These are phyloP conservation scores for Theodoxus fluviatilis DNA, from an alignment of 2,888 invertebrate genomes.

Conservation along the genomic window DNA sequence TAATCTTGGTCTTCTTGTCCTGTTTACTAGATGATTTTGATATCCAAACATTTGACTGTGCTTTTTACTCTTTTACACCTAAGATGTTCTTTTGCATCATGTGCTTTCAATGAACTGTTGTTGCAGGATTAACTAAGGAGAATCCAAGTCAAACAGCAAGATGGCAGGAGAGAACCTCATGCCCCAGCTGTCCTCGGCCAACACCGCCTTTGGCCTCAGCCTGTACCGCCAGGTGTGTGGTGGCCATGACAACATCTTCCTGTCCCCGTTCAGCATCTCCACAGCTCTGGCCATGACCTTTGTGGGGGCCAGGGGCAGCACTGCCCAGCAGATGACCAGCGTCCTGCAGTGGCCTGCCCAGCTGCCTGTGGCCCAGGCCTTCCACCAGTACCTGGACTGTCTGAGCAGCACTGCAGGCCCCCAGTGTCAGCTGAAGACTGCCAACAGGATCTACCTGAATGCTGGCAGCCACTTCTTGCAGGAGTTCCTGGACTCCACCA, in stretches of 20 bases:
- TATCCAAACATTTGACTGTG: too few species aligned
- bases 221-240: constrained; percentile 25
- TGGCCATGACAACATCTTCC: constrained; percentile 47
- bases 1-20: too few species aligned
- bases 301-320: constrained; percentile 62
- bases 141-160: too few species aligned
- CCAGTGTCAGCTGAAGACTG: constrained; percentile 45
- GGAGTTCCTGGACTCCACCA: constrained; percentile 70
- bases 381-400: constrained; percentile 19
- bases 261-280: constrained; percentile 65
- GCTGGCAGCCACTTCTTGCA: constrained; percentile 77
- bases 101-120: too few species aligned
- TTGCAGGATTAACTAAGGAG: too few species aligned
- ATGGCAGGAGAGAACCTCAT: too few species aligned
- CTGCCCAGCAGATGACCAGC: constrained; percentile 52
- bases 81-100: too few species aligned
- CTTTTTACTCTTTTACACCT: too few species aligned
- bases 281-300: constrained; percentile 65
- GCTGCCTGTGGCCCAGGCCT: constrained; percentile 20
- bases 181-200: constrained; percentile 31
- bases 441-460: constrained; percentile 51
- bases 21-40: too few species aligned
- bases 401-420: constrained; percentile 21
- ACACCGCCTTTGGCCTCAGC: constrained; percentile 31
- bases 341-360: constrained; percentile 25